phyloP scores from a whole-genome alignment of 2,888 invertebrate genomes.

The Cantharis rustica region DNA sequence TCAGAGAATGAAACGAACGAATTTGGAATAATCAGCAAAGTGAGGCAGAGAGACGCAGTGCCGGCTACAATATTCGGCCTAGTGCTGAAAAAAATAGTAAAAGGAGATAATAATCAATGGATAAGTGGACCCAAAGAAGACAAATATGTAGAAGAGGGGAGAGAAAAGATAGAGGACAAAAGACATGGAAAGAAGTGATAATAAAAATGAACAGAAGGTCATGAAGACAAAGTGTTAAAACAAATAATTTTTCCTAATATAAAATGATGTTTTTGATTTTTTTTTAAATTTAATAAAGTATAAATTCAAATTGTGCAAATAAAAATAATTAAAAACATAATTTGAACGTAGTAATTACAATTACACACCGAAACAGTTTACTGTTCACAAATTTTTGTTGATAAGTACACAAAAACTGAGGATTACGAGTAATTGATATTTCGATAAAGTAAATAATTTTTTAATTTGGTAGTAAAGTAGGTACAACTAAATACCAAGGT shows the following conservation, averaged over 20 bases:
- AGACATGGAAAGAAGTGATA: too few relatives aligned
- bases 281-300: neutral
- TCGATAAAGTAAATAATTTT: neutral
- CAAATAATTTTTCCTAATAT: neutral
- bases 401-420: neutral
- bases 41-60: too few relatives aligned
- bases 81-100: too few relatives aligned
- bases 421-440: neutral
- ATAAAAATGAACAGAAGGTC: too few relatives aligned
- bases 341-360: neutral
- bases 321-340: neutral
- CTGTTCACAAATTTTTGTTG: neutral
- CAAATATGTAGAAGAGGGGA: too few relatives aligned
- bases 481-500: neutral
- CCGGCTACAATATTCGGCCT: too few relatives aligned
- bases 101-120: too few relatives aligned
- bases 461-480: neutral
- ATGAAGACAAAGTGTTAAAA: too few relatives aligned
- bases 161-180: too few relatives aligned
- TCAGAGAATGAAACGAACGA: too few relatives aligned
- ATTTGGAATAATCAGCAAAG: too few relatives aligned
- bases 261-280: neutral
- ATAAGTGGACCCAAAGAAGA: too few relatives aligned
- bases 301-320: neutral
- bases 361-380: neutral